Percentiles rank a stretch among this genome's conserved stretches.
phyloP scores from a whole-genome alignment of 2,113 vertebrate species.

The Mustela lutreola region DNA sequence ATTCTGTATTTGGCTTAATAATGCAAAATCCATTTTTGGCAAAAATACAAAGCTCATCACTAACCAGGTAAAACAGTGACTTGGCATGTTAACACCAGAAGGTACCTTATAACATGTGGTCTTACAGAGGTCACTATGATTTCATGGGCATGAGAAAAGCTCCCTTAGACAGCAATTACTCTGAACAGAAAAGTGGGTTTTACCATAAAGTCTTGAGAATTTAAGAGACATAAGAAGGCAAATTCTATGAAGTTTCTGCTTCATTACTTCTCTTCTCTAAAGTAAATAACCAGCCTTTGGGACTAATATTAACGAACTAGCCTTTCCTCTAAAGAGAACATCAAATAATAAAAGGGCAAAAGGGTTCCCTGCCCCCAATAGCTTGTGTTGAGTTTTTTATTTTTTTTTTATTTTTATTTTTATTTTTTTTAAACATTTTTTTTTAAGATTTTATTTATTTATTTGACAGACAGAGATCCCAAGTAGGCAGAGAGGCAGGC shows the following conservation, averaged over 20 bases:
- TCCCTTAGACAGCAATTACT: background rate
- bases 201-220: background rate
- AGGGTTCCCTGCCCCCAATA: background rate
- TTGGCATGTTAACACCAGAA: background rate
- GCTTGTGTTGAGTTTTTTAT: background rate
- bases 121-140: background rate
- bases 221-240: background rate
- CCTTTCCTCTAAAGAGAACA: background rate
- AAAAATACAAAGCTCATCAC: background rate
- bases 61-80: background rate
- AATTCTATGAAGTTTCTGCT: background rate
- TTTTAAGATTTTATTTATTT: no score
- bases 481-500: no score
- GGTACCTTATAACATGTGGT: background rate
- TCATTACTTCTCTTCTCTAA: background rate
- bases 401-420: no score
- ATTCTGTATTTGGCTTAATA: background rate
- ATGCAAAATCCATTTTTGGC: background rate
- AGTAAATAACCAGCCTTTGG: background rate
- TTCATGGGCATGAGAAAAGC: background rate
- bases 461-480: no score
- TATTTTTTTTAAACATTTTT: no score
- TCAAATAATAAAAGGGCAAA: background rate
- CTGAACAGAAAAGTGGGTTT: background rate
- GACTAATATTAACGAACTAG: background rate